These are phyloP conservation scores for Chaenocephalus aceratus DNA, from an alignment of 2,113 vertebrate genomes.

Conservation along the genomic window DNA sequence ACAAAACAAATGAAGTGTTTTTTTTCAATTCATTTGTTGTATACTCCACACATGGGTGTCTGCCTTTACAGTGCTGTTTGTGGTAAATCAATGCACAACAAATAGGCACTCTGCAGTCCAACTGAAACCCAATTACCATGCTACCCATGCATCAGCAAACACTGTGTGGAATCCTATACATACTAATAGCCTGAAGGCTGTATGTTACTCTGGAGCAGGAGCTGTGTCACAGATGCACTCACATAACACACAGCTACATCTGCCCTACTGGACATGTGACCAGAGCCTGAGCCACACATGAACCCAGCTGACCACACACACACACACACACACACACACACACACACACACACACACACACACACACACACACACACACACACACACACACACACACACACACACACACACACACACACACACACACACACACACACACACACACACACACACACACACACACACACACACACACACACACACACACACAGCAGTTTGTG, in stretches of 20 bases:
- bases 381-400: slow-evolving; percentile 11
- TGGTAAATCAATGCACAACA: slow-evolving; percentile 45
- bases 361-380: slow-evolving; percentile 24
- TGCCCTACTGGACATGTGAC: slow-evolving; percentile 5
- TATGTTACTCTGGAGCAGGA: slow-evolving; percentile 31
- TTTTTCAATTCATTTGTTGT: not conserved
- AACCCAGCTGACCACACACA: slow-evolving; percentile 18
- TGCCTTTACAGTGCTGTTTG: slow-evolving; percentile 22
- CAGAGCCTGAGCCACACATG: slow-evolving; percentile 29
- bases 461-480: slow-evolving; percentile 24
- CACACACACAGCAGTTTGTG: slow-evolving; percentile 22
- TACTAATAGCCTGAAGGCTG: slow-evolving; percentile 54
- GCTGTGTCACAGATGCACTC: slow-evolving; percentile 42
- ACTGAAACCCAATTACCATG: slow-evolving; percentile 61
- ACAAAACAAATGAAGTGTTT: not conserved
- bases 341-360: slow-evolving; percentile 25
- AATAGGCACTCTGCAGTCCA: slow-evolving; percentile 41
- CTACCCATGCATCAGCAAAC: slow-evolving; percentile 57
- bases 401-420: too few relatives aligned
- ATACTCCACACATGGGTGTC: slow-evolving; percentile 12
- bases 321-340: slow-evolving; percentile 23
- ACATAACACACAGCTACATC: slow-evolving; percentile 55
- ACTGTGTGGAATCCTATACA: slow-evolving; percentile 62
- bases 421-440: too few relatives aligned
- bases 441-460: slow-evolving; percentile 9